Evolutionary conservation across 2,888 invertebrate species (phyloP), one percentile per base, ranked within the genome.

Genomic region (Eledona agricola): DNA sequence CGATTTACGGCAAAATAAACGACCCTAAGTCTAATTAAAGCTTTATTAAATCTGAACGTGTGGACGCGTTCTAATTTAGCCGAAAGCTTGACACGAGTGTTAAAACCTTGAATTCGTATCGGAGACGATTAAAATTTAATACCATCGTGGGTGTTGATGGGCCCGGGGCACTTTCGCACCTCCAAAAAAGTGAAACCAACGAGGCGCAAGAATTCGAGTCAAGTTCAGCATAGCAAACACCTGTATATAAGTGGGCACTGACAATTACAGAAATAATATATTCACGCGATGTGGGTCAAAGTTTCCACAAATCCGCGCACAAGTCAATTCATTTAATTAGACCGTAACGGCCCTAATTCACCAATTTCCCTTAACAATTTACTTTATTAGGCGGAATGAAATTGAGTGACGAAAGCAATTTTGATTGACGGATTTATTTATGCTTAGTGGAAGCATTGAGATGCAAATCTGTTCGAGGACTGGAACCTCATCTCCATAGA

Each of bases 271-370:
- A 4, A 19, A 19, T 19, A 19, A 19, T 19, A 5, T 19, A 19
- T 19, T 19, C 19, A 19, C 4, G 4, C 13, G 9, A 42, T 17
- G 16, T 40, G 19, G 28, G 42, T 42, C 42, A 42, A 42, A 42
- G 20, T 28, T 42, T 42, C 20, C 17, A 42, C 42, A 42, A 42
- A 42, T 42, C 42, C 20, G 20, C 28, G 29, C 28, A n/a, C 13
- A 13, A 15, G 28, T 42, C 42, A 42, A 17, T 26, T 17, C 9
- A 42, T 17, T 26, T 28, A 42, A 38, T 25, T 25, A 38, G 16
- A 17, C 16, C 15, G 20, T 42, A 17, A 15, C 42, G 25, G 19
- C 19, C 13, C 38, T 9, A 35, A 13, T 23, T 10, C 26, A n/a
- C n/a, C n/a, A n/a, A 15, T 28, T n/a, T 11, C 23, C 12, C 2